Evolutionary conservation across 2,888 invertebrate genomes (phyloP).

Genomic region (Drosophila aldrichi): DNA sequence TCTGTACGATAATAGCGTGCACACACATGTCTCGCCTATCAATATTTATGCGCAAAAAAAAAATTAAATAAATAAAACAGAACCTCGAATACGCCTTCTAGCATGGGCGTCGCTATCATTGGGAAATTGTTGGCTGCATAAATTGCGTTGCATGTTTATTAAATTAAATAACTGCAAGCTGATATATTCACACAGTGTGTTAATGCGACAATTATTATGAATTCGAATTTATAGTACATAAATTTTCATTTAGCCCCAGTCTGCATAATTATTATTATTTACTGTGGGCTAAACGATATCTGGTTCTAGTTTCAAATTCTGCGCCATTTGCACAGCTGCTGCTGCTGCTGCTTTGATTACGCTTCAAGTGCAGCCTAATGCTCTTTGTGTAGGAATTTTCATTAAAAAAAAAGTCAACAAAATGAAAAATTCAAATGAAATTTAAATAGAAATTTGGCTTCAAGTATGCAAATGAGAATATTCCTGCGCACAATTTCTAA

Average conservation of each 20-base stretch:
- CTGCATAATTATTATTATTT: constrained; percentile 31
- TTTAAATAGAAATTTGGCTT: constrained; percentile 17
- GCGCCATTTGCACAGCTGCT: constrained; percentile 42
- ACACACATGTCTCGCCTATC: constrained; percentile 14
- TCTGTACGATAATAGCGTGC: background rate
- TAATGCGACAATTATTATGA: constrained; percentile 29
- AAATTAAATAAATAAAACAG: background rate
- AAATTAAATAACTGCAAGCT: constrained; percentile 23
- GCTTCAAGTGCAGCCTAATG: constrained; percentile 50
- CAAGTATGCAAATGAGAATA: constrained; percentile 30
- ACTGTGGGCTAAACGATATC: constrained; percentile 20
- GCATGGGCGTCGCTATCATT: constrained; percentile 22
- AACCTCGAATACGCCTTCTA: constrained; percentile 16
- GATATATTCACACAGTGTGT: constrained; percentile 5
- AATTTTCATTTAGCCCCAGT: constrained; percentile 44
- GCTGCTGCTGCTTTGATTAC: constrained; percentile 41
- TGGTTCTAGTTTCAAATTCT: constrained; percentile 17
- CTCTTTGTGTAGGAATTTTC: constrained; percentile 50
- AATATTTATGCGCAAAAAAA: constrained; percentile 6
- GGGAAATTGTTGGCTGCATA: constrained; percentile 18
- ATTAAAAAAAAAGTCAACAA: constrained; percentile 23
- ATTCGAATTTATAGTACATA: constrained; percentile 43
- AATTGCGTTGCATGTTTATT: constrained; percentile 53
- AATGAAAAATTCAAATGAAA: constrained; percentile 15
- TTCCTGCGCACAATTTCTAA: background rate